These are phyloP conservation scores for Aptenodytes forsteri DNA, from an alignment of 2,113 vertebrate genomes.

Conservation along the genomic window DNA sequence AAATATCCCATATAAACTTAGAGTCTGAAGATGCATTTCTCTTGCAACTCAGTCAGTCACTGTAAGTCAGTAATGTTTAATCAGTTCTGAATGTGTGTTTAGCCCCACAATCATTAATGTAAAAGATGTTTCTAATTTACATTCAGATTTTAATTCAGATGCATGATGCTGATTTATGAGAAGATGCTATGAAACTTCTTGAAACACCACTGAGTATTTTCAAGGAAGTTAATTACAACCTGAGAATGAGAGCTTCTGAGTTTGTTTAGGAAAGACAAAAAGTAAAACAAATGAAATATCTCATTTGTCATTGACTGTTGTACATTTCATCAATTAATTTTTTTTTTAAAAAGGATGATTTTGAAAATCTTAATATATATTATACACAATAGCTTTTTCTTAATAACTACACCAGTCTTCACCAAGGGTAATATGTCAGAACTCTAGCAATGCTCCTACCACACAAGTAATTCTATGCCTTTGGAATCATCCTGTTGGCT, in stretches of 20 bases:
- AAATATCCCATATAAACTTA: background rate
- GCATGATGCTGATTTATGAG: constrained; percentile 51
- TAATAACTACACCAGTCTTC: background rate
- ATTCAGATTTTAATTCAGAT: constrained; percentile 55
- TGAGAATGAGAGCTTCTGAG: constrained; percentile 46
- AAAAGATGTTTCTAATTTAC: constrained; percentile 50
- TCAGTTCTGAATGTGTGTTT: constrained; percentile 48
- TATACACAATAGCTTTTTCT: background rate
- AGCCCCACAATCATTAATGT: constrained; percentile 27
- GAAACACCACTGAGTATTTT: constrained; percentile 60
- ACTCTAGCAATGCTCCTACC: background rate
- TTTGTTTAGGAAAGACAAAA: constrained; percentile 54
- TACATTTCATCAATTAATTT: constrained; percentile 9
- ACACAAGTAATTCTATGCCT: background rate
- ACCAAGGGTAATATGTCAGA: background rate
- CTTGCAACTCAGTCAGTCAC: background rate
- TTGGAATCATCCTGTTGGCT: background rate
- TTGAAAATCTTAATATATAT: background rate
- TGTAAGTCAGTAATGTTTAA: constrained; percentile 8
- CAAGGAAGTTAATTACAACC: constrained; percentile 64
- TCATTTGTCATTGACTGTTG: constrained; percentile 27
- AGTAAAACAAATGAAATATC: constrained; percentile 36
- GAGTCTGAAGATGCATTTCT: background rate
- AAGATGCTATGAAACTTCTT: constrained; percentile 39
- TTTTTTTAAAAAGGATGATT: background rate